A percentile compares a stretch with the other conserved stretches of the same genome.
Conservation (phyloP, 2,888 invertebrate species). For the Macrosiphum euphorbiae region DNA sequence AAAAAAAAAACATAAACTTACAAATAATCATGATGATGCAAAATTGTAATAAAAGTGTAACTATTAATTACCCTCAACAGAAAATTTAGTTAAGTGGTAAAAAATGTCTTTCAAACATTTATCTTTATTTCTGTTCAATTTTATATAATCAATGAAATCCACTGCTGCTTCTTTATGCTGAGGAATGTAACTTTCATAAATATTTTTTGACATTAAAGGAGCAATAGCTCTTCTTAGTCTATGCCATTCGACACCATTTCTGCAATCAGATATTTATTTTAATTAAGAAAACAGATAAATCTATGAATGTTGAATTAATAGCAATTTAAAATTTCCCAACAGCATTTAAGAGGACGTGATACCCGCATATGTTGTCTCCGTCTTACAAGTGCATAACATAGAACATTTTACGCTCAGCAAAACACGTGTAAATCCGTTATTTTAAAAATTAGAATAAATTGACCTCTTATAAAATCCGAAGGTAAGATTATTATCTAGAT, state of each 20-base stretch:
- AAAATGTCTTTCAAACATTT: slow-evolving; percentile 70
- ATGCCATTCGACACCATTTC: slow-evolving; percentile 76
- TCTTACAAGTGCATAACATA: too few species aligned
- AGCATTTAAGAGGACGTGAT: background rate
- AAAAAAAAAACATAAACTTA: background rate
- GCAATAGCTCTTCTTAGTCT: slow-evolving; percentile 73
- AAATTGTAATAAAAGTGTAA: background rate
- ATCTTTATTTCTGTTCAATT: slow-evolving; percentile 68
- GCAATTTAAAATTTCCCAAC: background rate
- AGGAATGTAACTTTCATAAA: slow-evolving; percentile 71
- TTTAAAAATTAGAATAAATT: too few species aligned
- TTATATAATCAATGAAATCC: slow-evolving; percentile 71
- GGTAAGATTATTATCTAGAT: too few species aligned
- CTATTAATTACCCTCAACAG: slow-evolving; percentile 70
- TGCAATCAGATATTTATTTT: slow-evolving; percentile 67
- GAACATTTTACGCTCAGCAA: too few species aligned
- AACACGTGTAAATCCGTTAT: too few species aligned
- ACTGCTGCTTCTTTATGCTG: slow-evolving; percentile 71
- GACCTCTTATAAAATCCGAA: too few species aligned
- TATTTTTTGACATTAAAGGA: slow-evolving; percentile 72
- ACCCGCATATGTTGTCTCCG: too few species aligned
- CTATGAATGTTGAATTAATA: background rate
- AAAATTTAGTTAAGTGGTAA: slow-evolving; percentile 70
- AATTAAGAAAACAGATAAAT: background rate
- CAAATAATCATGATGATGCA: background rate